Conservation (phyloP, 1,140 invertebrate species). For the Neotoxoptera formosana region DNA sequence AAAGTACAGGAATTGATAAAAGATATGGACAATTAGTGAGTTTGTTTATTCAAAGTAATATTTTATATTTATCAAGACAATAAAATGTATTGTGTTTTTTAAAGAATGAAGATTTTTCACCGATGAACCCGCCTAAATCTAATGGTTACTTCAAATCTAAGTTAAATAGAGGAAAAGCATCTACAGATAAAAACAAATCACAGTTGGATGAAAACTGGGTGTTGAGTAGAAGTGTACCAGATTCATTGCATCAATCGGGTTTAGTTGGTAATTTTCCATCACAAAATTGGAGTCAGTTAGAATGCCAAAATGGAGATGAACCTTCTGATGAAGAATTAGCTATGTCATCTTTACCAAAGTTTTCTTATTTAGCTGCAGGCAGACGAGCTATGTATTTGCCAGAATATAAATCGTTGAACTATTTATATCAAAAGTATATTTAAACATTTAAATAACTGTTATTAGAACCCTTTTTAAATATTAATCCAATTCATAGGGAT, state of each 20-base stretch:
- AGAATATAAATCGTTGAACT: slow-evolving; percentile 65
- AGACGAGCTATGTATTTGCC: slow-evolving; percentile 83
- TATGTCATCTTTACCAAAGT: slow-evolving; percentile 64
- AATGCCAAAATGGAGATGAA: slow-evolving; percentile 61
- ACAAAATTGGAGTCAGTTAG: slow-evolving; percentile 55
- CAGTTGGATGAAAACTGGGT: slow-evolving; percentile 75
- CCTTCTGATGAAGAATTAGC: slow-evolving; percentile 26
- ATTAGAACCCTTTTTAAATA: neutral
- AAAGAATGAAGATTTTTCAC: slow-evolving; percentile 49
- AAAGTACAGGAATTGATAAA: slow-evolving; percentile 61
- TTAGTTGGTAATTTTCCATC: slow-evolving; percentile 53
- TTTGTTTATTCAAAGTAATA: neutral
- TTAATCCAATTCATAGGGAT: slow-evolving; percentile 35
- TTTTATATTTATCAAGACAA: neutral
- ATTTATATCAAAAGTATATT: slow-evolving; percentile 49
- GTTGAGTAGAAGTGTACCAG: slow-evolving; percentile 78
- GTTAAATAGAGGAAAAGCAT: slow-evolving; percentile 59
- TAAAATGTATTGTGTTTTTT: neutral
- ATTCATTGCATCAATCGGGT: slow-evolving; percentile 69
- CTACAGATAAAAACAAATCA: slow-evolving; percentile 41
- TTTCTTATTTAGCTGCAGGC: slow-evolving; percentile 67
- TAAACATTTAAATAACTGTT: neutral
- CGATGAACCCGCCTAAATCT: slow-evolving; percentile 62
- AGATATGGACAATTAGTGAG: slow-evolving; percentile 51
- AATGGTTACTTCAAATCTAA: slow-evolving; percentile 70